These are phyloP conservation scores for Semnornis frantzii DNA, from an alignment of 2,113 vertebrate species.

Conservation along the genomic window DNA sequence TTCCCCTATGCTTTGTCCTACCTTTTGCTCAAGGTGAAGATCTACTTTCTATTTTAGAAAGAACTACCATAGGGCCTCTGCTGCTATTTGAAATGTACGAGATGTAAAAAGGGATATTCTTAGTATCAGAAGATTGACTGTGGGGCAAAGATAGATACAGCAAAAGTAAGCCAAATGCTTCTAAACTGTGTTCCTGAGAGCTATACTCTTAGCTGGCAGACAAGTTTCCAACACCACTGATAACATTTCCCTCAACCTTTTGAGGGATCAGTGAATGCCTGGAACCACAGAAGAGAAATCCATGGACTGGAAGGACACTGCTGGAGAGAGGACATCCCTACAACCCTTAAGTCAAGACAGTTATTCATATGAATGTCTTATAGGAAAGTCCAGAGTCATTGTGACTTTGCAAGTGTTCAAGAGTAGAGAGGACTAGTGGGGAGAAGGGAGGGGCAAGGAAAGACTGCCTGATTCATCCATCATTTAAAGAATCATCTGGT, in stretches of 20 bases:
- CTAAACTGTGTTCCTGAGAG: not conserved
- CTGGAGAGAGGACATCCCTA: not conserved
- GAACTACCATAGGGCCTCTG: not conserved
- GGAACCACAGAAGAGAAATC: not conserved
- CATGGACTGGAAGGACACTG: not conserved
- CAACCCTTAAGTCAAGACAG: not conserved
- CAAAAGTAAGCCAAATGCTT: not conserved
- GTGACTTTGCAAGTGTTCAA: not conserved
- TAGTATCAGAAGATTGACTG: not conserved
- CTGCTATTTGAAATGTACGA: not conserved
- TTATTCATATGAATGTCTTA: not conserved
- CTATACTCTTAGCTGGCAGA: not conserved
- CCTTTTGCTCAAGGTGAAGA: not conserved
- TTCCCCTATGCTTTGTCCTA: not conserved
- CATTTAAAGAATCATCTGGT: not conserved
- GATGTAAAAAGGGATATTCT: not conserved
- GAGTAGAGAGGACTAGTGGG: not conserved
- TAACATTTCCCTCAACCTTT: not conserved
- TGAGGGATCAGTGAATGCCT: not conserved
- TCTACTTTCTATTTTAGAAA: not conserved
- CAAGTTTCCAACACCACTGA: not conserved
- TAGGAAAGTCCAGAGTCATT: not conserved
- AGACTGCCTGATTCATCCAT: not conserved
- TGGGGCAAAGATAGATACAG: not conserved
- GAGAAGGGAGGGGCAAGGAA: not conserved